phyloP scores from a whole-genome alignment of 1,140 invertebrate species.

The Plodia interpunctella region DNA sequence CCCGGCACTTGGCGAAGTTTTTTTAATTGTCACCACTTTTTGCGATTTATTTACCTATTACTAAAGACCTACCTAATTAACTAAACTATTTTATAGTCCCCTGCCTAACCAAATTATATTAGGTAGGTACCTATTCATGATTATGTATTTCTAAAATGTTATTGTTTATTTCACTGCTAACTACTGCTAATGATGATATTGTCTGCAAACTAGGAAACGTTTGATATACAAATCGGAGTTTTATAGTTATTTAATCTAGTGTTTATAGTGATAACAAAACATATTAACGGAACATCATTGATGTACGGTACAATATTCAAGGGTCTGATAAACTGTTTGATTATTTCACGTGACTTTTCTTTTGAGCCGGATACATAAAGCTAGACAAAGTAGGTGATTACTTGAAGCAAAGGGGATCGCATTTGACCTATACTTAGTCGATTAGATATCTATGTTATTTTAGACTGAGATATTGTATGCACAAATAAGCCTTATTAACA shows the following conservation, averaged over 20 bases:
- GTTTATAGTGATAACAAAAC: background rate
- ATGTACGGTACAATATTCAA: conserved; percentile 16
- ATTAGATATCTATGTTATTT: conserved; percentile 1
- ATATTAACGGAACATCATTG: background rate
- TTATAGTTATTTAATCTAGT: background rate
- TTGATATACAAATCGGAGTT: background rate
- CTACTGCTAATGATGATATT: background rate
- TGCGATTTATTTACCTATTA: too few relatives aligned
- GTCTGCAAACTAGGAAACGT: background rate
- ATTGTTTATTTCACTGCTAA: too few relatives aligned
- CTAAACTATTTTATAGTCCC: too few relatives aligned
- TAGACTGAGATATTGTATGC: background rate
- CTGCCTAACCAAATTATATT: too few relatives aligned
- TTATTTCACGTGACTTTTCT: background rate
- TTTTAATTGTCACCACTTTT: too few relatives aligned
- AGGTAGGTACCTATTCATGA: too few relatives aligned
- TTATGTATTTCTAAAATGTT: too few relatives aligned
- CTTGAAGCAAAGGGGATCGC: background rate
- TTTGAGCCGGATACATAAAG: background rate
- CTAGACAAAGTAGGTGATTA: background rate
- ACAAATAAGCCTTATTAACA: background rate
- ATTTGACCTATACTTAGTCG: background rate
- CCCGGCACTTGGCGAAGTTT: too few relatives aligned
- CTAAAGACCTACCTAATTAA: too few relatives aligned
- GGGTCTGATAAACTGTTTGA: background rate